phyloP scores from a whole-genome alignment of 2,888 invertebrate species.

The Odontothrips loti region DNA sequence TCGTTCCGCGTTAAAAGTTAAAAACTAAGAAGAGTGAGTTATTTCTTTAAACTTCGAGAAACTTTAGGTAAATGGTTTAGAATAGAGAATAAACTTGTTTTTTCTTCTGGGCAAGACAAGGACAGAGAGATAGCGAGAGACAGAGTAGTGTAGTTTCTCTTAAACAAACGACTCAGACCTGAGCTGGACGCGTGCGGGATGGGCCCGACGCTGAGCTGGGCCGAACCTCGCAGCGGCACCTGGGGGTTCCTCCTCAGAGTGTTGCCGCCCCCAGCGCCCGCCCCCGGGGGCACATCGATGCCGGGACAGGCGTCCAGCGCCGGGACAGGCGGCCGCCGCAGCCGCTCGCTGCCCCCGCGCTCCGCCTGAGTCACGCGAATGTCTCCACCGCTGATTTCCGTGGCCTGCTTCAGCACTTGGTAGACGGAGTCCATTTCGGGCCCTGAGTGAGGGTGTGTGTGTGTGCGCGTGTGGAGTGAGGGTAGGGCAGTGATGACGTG shows the following conservation, averaged over 20 bases:
- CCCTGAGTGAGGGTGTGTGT: neutral
- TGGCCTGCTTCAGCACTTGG: conserved; percentile 91
- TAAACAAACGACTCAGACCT: conserved; percentile 55
- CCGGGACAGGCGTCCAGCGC: neutral
- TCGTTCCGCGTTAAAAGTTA: neutral
- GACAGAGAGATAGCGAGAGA: neutral
- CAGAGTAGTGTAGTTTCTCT: conserved; percentile 1
- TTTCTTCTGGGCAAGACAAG: neutral
- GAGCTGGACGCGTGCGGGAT: conserved; percentile 65
- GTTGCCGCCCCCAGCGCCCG: conserved; percentile 41
- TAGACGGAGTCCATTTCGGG: conserved; percentile 86
- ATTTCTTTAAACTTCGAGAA: neutral
- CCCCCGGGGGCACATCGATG: conserved; percentile 44
- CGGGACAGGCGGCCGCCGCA: conserved; percentile 27
- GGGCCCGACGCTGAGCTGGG: conserved; percentile 61
- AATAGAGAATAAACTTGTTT: conserved; percentile 8
- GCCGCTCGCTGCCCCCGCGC: conserved; percentile 27
- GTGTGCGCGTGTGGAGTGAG: neutral
- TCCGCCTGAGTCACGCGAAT: conserved; percentile 35
- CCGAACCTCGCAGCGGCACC: conserved; percentile 39
- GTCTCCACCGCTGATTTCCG: conserved; percentile 59
- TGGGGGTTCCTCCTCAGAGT: conserved; percentile 43
- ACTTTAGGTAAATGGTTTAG: neutral
- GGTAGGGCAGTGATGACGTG: neutral
- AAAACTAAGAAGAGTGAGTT: neutral